Evolutionary conservation across 2,797 vertebrate species (phyloP).

Genomic region (Pempheris klunzingeri): DNA sequence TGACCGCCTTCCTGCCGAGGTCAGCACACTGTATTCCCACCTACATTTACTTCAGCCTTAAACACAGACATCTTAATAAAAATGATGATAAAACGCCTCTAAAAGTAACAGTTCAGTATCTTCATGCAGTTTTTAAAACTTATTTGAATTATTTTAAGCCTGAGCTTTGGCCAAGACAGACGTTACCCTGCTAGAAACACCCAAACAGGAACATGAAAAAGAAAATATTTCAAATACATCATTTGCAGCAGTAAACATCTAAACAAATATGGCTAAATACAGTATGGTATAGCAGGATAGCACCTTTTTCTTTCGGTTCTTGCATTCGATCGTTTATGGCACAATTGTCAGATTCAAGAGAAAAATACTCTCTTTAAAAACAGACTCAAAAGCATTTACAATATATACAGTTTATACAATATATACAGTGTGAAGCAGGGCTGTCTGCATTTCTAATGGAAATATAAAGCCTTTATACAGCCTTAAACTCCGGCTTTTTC

Average conservation of each 20-base stretch:
- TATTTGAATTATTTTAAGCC: constrained; percentile 1
- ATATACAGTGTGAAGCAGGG: constrained; percentile 34
- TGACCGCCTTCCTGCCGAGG: constrained; percentile 4
- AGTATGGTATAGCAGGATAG: constrained; percentile 42
- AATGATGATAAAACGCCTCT: constrained; percentile 21
- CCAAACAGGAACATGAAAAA: constrained; percentile 25
- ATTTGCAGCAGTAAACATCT: constrained; percentile 28
- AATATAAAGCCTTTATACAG: constrained; percentile 61
- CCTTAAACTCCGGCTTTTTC: constrained; percentile 15
- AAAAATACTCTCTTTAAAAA: constrained; percentile 66
- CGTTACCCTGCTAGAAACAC: constrained; percentile 31
- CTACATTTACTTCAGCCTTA: constrained; percentile 24
- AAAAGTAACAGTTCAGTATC: constrained; percentile 9
- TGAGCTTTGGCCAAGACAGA: constrained; percentile 51
- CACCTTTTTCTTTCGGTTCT: constrained; percentile 47
- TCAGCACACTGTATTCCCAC: background rate
- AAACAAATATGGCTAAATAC: constrained; percentile 39
- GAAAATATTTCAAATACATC: constrained; percentile 6
- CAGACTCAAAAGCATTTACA: constrained; percentile 51
- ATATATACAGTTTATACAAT: constrained; percentile 44
- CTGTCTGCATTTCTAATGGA: constrained; percentile 35
- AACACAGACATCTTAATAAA: constrained; percentile 8
- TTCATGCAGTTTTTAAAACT: constrained; percentile 37
- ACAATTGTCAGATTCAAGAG: constrained; percentile 59
- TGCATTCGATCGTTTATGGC: constrained; percentile 45